These are phyloP conservation scores for Catagonus wagneri DNA, from an alignment of 2,113 vertebrate genomes.

Conservation along the genomic window DNA sequence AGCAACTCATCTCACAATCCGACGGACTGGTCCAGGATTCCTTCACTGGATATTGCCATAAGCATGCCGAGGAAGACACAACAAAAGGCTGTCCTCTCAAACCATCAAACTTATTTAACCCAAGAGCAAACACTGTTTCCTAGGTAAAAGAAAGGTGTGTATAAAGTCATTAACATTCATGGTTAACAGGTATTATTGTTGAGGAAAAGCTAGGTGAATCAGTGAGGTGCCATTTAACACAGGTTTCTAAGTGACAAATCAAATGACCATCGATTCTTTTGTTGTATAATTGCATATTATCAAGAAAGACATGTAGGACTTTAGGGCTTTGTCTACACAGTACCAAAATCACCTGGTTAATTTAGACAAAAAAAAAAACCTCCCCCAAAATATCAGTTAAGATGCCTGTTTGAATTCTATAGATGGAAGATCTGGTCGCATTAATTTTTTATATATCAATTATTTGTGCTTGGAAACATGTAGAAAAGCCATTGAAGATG, in stretches of 20 bases:
- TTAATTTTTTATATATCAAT: conserved; percentile 1
- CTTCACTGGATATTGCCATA: neutral
- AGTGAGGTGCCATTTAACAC: conserved; percentile 17
- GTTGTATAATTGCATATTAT: conserved; percentile 11
- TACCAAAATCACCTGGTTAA: conserved; percentile 27
- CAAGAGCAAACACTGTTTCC: conserved; percentile 31
- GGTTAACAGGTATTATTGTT: conserved; percentile 58
- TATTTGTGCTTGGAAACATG: conserved; percentile 27
- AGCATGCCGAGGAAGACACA: conserved; percentile 40
- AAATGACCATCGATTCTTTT: neutral
- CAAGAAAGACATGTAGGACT: neutral
- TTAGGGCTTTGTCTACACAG: conserved; percentile 1
- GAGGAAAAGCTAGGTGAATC: conserved; percentile 57
- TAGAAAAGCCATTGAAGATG: conserved; percentile 56
- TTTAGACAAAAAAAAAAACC: neutral
- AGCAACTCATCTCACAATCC: conserved; percentile 46
- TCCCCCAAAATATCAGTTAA: neutral
- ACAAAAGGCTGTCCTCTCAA: neutral
- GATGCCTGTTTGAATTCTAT: conserved; percentile 29
- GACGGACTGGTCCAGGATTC: conserved; percentile 40
- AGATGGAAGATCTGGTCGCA: neutral
- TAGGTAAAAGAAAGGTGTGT: conserved; percentile 53
- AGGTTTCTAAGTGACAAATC: neutral
- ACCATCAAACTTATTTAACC: neutral
- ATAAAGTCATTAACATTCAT: conserved; percentile 52